Percentiles rank a stretch among this genome's conserved stretches.
These are phyloP conservation scores for Sinohyriopsis cumingii DNA, from an alignment of 2,888 invertebrate genomes.

Conservation along the genomic window DNA sequence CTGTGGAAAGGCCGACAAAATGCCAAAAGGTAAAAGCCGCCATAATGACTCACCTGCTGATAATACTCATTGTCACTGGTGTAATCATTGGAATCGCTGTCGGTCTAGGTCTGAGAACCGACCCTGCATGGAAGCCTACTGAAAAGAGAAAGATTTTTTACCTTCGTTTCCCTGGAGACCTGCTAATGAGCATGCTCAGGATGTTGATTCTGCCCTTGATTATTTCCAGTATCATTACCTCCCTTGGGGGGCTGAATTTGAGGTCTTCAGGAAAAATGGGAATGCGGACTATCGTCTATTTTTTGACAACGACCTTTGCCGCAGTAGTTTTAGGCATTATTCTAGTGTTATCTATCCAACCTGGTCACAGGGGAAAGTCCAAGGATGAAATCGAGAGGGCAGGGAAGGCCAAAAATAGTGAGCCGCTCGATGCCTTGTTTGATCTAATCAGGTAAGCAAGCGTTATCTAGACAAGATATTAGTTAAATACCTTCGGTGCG, in stretches of 20 bases:
- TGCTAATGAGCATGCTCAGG: constrained; percentile 79
- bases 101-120: constrained; percentile 75
- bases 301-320: constrained; percentile 90
- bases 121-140: constrained; percentile 78
- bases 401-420: constrained; percentile 24
- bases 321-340: constrained; percentile 93
- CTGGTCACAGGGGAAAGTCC: constrained; percentile 74
- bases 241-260: constrained; percentile 89
- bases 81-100: constrained; percentile 73
- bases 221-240: constrained; percentile 78
- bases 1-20: background rate
- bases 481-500: too few relatives aligned
- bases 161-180: constrained; percentile 79
- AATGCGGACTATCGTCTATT: constrained; percentile 88
- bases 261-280: constrained; percentile 87
- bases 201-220: constrained; percentile 81
- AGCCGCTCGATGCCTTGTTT: constrained; percentile 39
- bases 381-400: constrained; percentile 17
- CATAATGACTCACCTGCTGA: constrained; percentile 72
- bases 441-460: constrained; percentile 46
- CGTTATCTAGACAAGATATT: too few relatives aligned
- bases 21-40: constrained; percentile 8
- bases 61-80: constrained; percentile 76
- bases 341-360: constrained; percentile 89
- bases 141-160: constrained; percentile 75